Conservation (phyloP, 2,797 vertebrate species). For the Xenops minutus region DNA sequence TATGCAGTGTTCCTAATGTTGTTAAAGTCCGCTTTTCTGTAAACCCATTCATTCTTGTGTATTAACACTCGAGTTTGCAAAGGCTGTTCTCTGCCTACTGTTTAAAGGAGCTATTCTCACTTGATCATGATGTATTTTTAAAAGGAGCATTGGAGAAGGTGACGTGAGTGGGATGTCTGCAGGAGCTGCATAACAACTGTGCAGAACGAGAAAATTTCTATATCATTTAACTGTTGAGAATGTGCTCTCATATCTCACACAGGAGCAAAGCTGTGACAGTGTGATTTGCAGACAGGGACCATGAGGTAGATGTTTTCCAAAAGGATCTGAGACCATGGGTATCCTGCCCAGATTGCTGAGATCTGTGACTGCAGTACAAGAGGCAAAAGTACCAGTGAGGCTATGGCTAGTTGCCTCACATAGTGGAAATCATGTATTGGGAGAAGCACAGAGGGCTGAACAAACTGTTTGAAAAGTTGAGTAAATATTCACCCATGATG, state of each 20-base stretch:
- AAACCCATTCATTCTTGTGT: background rate
- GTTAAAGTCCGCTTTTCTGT: background rate
- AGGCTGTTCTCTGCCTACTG: background rate
- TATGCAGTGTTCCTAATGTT: background rate
- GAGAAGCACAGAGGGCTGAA: background rate
- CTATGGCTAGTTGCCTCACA: background rate
- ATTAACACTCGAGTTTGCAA: background rate
- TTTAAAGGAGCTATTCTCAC: background rate
- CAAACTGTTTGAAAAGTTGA: background rate
- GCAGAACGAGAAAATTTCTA: background rate
- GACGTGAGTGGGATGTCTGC: background rate
- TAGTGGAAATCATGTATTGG: background rate
- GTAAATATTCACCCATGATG: background rate
- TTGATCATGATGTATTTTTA: background rate
- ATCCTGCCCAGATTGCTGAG: background rate
- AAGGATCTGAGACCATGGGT: background rate
- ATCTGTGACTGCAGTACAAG: background rate
- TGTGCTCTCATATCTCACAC: accelerated
- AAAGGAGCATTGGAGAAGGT: background rate
- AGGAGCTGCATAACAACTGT: background rate
- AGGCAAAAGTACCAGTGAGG: background rate
- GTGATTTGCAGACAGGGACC: background rate
- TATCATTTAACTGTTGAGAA: background rate
- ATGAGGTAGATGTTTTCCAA: background rate
- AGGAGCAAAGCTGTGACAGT: background rate